Conservation (phyloP, 2,797 vertebrate species). For the Fistularia tabacaria region DNA sequence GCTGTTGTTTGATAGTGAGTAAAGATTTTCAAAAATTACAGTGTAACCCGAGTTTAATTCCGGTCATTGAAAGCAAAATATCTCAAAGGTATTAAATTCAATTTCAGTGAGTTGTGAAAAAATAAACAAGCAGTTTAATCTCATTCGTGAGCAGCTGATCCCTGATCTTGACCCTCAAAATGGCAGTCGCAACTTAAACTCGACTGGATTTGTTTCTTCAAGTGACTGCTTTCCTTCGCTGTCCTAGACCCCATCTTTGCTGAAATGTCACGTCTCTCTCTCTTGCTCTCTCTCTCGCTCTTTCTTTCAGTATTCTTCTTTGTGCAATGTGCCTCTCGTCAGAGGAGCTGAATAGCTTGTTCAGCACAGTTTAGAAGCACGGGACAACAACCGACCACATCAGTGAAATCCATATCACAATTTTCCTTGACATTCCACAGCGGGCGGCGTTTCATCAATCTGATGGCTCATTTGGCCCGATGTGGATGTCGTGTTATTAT, state of each 20-base stretch:
- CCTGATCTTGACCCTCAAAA: no score
- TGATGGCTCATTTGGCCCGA: slow-evolving; percentile 46
- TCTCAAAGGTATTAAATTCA: no score
- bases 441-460: slow-evolving; percentile 51
- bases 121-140: no score
- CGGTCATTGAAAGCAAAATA: no score
- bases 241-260: slow-evolving; percentile 34
- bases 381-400: slow-evolving; percentile 47
- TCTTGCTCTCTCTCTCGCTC: background rate
- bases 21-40: no score
- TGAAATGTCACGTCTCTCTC: slow-evolving; percentile 28
- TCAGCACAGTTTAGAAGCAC: slow-evolving; percentile 51
- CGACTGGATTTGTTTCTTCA: slow-evolving; percentile 7
- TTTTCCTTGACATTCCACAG: slow-evolving; percentile 41
- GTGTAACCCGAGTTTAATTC: no score
- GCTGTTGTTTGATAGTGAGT: no score
- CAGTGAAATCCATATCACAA: slow-evolving; percentile 44
- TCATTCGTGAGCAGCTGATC: background rate
- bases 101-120: no score
- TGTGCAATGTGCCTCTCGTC: slow-evolving; percentile 27
- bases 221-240: slow-evolving; percentile 20
- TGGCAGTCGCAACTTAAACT: no score
- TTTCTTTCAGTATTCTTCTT: background rate
- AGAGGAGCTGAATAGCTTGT: slow-evolving; percentile 36
- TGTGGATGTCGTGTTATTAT: slow-evolving; percentile 45